Evolutionary conservation across 1,140 invertebrate genomes (phyloP), one percentile per base, ranked within the genome.

Genomic region (Zelostemma sp.): DNA sequence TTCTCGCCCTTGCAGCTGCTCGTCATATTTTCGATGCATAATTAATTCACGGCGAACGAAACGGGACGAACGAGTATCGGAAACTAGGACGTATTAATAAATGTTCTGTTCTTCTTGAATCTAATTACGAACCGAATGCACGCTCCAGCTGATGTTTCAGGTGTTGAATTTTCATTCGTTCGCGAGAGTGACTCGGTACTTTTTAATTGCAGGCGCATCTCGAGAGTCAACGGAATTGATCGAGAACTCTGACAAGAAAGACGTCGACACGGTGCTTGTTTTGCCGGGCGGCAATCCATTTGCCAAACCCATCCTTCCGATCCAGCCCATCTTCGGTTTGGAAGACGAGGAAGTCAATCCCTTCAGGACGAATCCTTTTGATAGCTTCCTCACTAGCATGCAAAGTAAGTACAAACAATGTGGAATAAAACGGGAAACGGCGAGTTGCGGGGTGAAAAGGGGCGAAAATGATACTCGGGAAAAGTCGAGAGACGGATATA

Each of bases 341-440:
- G 56, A 63, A 40, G 71, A 73, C 47, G 72, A 73, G 54, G 55
- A 45, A 64, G 72, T 67, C 63, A 57, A 68, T 65, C 63, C 71
- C 19, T 75, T 77, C 65, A 69, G 68, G 41, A 48, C 47, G 33
- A 63, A 58, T 68, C 57, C 69, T 8, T 71, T 77, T 19, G 68
- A 70, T 17, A 61, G 68, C 6, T 74, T 74, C 41, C 43, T 77
- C 51, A 17, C 59, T 1, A 65, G 66, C 46, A 73, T 80, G 67
- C 79, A 77, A 61, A 68, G 80, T 82, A 65, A 61, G 75, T 69
- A 47, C 61, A 59, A 66, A 68, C 57, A 53, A 64, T 68, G 9
- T 47, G 11, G 14, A 8, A 14, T 28, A 49, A n/a, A 14, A 15
- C 11, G 3, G 14, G 51, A 67, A 72, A 56, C 63, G 55, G 12